phyloP scores from a whole-genome alignment of 92 coral and sea anemone species.

The Hydrozoanthus gracilis region DNA sequence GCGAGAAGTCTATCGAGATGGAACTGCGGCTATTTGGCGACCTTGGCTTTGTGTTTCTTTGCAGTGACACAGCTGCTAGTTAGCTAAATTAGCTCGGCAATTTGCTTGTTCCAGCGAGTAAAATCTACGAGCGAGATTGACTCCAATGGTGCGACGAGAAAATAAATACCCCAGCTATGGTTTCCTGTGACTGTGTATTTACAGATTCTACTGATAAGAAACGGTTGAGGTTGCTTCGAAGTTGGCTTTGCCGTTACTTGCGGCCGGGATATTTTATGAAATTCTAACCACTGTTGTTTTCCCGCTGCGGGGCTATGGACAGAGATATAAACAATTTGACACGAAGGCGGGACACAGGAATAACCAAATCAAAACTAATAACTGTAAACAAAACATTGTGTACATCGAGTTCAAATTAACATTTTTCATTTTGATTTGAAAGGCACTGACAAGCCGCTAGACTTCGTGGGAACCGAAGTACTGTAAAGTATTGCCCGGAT shows the following conservation, averaged over 20 bases:
- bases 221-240: conserved; percentile 8
- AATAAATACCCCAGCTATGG: conserved; percentile 9
- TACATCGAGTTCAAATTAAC: conserved; percentile 38
- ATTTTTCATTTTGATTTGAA: conserved; percentile 42
- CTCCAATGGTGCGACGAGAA: neutral
- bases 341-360: conserved; percentile 35
- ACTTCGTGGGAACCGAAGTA: conserved; percentile 26
- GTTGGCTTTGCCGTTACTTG: neutral
- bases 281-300: neutral
- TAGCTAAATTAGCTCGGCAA: neutral
- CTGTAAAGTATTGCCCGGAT: conserved; percentile 46
- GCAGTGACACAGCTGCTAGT: conserved; percentile 5
- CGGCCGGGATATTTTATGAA: neutral
- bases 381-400: conserved; percentile 34
- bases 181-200: conserved; percentile 25
- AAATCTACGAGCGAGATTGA: neutral
- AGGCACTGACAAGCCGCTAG: conserved; percentile 15
- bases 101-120: too few relatives aligned
- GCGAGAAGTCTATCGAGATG: conserved; percentile 30
- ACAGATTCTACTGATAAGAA: conserved; percentile 40
- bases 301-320: conserved; percentile 30
- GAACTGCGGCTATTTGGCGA: conserved; percentile 9
- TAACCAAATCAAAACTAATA: conserved; percentile 23
- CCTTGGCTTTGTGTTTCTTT: conserved; percentile 10
- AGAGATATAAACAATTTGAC: conserved; percentile 44